A percentile compares a stretch with the other conserved stretches of the same genome.
phyloP scores from a whole-genome alignment of 2,113 vertebrate species.

The Entelurus aequoreus region DNA sequence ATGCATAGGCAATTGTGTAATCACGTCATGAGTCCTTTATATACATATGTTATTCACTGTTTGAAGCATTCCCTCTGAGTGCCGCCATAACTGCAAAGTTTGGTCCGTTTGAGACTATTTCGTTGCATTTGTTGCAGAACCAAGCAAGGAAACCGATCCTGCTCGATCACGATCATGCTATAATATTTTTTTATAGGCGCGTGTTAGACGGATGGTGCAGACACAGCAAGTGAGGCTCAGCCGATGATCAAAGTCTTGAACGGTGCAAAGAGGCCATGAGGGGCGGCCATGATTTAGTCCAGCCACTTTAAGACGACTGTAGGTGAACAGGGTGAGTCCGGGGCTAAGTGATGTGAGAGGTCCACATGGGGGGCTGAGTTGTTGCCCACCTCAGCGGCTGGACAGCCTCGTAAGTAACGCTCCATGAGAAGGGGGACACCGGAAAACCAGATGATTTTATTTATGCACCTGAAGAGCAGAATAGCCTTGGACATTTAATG shows the following conservation, averaged over 20 bases:
- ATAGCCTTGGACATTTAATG: constrained; percentile 27
- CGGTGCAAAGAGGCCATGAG: constrained; percentile 24
- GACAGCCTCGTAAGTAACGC: constrained; percentile 46
- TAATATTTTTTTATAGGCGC: constrained; percentile 6
- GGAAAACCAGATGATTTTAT: constrained; percentile 39
- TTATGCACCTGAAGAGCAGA: constrained; percentile 40
- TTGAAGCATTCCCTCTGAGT: too few species aligned
- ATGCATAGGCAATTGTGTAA: too few species aligned
- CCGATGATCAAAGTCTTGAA: constrained; percentile 47
- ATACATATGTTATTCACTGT: too few species aligned
- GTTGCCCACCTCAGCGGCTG: constrained; percentile 43
- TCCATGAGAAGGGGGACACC: constrained; percentile 28
- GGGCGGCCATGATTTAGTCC: constrained; percentile 41
- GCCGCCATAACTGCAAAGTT: too few species aligned
- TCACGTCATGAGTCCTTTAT: too few species aligned
- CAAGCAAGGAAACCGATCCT: too few species aligned
- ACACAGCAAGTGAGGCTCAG: constrained; percentile 33
- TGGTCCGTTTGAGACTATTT: too few species aligned
- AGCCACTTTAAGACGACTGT: constrained; percentile 46
- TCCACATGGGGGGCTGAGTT: constrained; percentile 27
- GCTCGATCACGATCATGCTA: constrained; percentile 6
- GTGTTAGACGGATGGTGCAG: constrained; percentile 30
- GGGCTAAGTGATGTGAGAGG: constrained; percentile 45
- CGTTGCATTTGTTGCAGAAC: too few species aligned
- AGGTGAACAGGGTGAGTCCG: constrained; percentile 42